phyloP scores from a whole-genome alignment of 2,113 vertebrate species.

The Montifringilla adamsi region DNA sequence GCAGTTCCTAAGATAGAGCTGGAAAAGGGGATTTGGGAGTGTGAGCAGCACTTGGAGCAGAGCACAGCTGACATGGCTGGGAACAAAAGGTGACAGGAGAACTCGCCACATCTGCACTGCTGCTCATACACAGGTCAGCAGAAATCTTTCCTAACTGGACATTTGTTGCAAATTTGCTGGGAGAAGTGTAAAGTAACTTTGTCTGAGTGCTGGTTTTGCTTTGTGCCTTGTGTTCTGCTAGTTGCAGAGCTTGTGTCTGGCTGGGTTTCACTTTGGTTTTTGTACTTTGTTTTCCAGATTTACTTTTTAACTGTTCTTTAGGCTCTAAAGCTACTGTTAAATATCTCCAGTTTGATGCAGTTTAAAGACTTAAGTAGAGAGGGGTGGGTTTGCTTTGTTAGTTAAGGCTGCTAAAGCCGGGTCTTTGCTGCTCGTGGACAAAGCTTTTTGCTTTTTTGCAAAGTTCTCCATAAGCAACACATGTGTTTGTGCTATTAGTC shows the following conservation, averaged over 20 bases:
- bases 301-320: background rate
- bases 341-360: background rate
- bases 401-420: background rate
- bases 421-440: background rate
- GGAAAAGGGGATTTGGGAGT: conserved; percentile 49
- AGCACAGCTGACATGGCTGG: conserved; percentile 56
- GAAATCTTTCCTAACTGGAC: background rate
- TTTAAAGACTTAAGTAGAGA: background rate
- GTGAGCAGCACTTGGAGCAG: conserved; percentile 44
- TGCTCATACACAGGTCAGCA: conserved; percentile 23
- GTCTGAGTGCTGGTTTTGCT: conserved; percentile 6
- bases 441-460: conserved; percentile 7
- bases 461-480: background rate
- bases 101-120: background rate
- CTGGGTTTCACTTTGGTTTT: background rate
- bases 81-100: conserved; percentile 61
- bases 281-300: background rate
- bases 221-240: background rate
- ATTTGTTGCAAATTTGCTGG: background rate
- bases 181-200: background rate
- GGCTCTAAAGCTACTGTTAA: background rate
- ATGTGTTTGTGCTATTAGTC: background rate
- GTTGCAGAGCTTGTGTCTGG: background rate
- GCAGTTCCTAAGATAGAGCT: conserved; percentile 61
- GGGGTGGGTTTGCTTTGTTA: background rate